Percentiles rank a stretch among this genome's conserved stretches.
phyloP scores from a whole-genome alignment of 2,797 vertebrate species.

The Leucoraja ocellata region DNA sequence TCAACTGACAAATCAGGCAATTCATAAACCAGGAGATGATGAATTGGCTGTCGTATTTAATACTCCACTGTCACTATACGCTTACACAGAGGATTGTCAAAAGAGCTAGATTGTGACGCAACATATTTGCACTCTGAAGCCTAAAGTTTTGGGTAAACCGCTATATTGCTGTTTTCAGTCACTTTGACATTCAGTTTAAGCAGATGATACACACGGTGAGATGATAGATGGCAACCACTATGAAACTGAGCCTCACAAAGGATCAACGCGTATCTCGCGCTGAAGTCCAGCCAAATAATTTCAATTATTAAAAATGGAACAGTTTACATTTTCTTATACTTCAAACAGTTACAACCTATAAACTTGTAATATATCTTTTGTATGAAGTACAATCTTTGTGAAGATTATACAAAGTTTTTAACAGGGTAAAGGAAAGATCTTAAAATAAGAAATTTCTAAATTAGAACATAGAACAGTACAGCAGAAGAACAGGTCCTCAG shows the following conservation, averaged over 20 bases:
- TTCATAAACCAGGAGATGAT: conserved; percentile 18
- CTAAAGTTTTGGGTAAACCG: conserved; percentile 11
- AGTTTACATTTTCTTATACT: not conserved
- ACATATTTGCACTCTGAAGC: not conserved
- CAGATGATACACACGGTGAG: not conserved
- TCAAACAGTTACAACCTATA: not conserved
- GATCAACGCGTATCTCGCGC: not conserved
- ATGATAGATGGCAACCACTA: not conserved
- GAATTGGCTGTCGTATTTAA: not conserved
- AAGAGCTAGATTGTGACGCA: not conserved
- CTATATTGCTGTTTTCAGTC: conserved; percentile 30
- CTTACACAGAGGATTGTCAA: conserved; percentile 18
- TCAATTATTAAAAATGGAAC: conserved; percentile 9
- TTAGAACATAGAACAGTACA: too few species aligned
- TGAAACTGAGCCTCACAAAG: not conserved
- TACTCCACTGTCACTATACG: not conserved
- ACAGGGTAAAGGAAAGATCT: not conserved
- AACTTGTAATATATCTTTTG: not conserved
- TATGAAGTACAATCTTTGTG: not conserved
- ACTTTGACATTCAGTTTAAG: conserved; percentile 27
- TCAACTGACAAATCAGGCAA: not conserved
- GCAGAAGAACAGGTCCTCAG: too few species aligned
- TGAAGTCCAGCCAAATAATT: conserved; percentile 8
- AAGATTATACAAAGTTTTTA: not conserved
- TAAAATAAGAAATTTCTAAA: not conserved